Percentiles rank a stretch among this genome's conserved stretches.
Conservation (phyloP, 2,797 vertebrate genomes). For the Pangasius mekongensis region DNA sequence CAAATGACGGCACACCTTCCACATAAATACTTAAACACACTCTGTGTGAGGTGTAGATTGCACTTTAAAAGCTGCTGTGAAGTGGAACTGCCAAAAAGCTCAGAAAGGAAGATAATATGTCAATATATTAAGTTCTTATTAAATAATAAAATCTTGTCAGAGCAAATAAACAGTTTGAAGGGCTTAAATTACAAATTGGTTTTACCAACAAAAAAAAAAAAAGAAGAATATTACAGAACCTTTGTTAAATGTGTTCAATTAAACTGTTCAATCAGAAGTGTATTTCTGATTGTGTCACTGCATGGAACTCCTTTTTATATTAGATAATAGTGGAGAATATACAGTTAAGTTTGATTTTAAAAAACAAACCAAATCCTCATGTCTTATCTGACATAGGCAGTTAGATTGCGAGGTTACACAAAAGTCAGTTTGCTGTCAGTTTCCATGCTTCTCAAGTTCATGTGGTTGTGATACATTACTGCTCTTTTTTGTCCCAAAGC, state of each 20-base stretch:
- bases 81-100: neutral
- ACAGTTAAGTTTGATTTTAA: neutral
- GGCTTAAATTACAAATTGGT: neutral
- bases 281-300: neutral
- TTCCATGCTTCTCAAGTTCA: neutral
- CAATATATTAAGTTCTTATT: neutral
- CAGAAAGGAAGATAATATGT: neutral
- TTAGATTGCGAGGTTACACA: neutral
- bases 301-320: neutral
- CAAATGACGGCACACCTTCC: neutral
- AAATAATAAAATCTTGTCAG: neutral
- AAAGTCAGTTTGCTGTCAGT: neutral
- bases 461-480: neutral
- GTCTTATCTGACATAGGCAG: neutral
- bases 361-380: neutral
- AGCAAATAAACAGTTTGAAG: neutral
- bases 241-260: neutral
- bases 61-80: neutral
- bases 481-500: neutral
- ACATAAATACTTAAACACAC: neutral
- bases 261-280: neutral
- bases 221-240: neutral
- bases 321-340: neutral
- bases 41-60: neutral
- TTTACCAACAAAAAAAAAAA: too few relatives aligned